Conservation (phyloP, 2,888 invertebrate species). For the Sipha maydis region DNA sequence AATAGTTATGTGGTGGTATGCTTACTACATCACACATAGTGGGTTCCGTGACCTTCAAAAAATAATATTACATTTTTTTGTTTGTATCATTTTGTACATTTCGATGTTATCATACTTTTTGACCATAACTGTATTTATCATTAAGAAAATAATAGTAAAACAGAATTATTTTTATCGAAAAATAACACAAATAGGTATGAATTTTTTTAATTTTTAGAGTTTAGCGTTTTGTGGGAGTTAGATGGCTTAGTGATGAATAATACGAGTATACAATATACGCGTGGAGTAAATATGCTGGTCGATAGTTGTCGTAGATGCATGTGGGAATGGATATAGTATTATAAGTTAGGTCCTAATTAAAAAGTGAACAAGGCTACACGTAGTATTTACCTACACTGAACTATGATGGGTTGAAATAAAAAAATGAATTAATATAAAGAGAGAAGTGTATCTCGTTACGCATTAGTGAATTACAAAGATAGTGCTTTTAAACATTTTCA, state of each 20-base stretch:
- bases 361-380: not conserved
- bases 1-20: too few relatives aligned
- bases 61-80: too few relatives aligned
- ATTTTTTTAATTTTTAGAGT: not conserved
- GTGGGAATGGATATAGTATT: not conserved
- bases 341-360: constrained; percentile 18
- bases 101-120: too few relatives aligned
- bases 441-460: not conserved
- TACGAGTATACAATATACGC: not conserved
- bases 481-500: not conserved
- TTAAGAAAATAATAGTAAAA: too few relatives aligned
- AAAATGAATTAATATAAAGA: constrained; percentile 18
- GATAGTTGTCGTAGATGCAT: not conserved
- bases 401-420: not conserved
- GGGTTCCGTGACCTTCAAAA: too few relatives aligned
- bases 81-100: too few relatives aligned
- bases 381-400: not conserved
- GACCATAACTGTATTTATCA: too few relatives aligned
- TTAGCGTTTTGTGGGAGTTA: not conserved
- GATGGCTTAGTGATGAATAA: not conserved
- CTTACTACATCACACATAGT: too few relatives aligned
- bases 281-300: not conserved
- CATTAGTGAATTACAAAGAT: not conserved
- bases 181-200: not conserved
- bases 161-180: too few relatives aligned